These are phyloP conservation scores for Lineus longissimus DNA, from an alignment of 1,140 invertebrate genomes.

Conservation along the genomic window DNA sequence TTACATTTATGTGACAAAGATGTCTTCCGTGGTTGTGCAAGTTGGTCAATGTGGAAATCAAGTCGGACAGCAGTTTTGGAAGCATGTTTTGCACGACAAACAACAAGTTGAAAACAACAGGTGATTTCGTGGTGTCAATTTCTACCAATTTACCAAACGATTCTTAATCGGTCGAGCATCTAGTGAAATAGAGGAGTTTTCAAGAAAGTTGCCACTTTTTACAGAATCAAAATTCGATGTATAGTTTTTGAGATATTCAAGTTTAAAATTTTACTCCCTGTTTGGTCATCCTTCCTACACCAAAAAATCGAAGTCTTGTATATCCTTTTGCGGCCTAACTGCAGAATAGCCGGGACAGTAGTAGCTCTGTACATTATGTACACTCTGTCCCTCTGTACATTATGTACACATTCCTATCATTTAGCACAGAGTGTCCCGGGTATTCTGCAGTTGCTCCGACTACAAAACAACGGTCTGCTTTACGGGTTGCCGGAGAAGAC, in stretches of 20 bases:
- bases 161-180: not conserved
- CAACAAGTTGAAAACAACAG: constrained; percentile 25
- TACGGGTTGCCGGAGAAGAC: no score
- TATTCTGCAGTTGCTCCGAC: no score
- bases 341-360: no score
- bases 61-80: constrained; percentile 37
- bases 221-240: not conserved
- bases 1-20: constrained; percentile 14
- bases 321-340: no score
- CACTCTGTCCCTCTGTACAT: no score
- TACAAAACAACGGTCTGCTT: no score
- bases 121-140: not conserved
- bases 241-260: not conserved
- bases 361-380: no score
- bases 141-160: not conserved
- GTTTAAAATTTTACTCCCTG: not conserved
- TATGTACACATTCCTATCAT: no score
- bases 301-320: no score
- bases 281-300: no score
- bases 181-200: not conserved
- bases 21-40: constrained; percentile 39
- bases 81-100: constrained; percentile 24
- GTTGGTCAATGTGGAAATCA: constrained; percentile 48
- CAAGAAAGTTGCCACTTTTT: not conserved
- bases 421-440: no score